phyloP scores from a whole-genome alignment of 2,797 vertebrate species.

The Scolopax rusticola region DNA sequence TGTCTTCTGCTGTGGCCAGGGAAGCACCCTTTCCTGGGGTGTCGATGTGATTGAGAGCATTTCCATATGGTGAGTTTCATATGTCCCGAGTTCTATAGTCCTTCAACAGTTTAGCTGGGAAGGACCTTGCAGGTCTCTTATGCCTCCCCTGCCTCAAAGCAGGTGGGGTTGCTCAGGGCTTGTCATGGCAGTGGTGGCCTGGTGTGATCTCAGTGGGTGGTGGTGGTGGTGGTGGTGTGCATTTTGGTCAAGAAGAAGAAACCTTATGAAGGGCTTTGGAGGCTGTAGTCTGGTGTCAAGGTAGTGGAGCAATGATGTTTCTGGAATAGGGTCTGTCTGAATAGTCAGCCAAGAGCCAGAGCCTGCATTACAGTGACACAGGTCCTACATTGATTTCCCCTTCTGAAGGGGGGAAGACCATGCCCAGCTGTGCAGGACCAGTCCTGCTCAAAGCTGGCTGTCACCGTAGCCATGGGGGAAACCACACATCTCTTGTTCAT shows the following conservation, averaged over 20 bases:
- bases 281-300: neutral
- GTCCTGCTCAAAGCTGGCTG: neutral
- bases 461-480: fast-evolving
- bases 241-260: neutral
- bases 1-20: neutral
- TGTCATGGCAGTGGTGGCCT: neutral
- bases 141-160: neutral
- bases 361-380: too few relatives aligned
- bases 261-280: neutral
- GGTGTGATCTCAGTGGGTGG: neutral
- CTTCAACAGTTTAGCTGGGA: neutral
- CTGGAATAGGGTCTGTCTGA: neutral
- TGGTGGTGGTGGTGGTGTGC: neutral
- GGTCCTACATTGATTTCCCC: neutral
- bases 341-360: neutral
- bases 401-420: neutral
- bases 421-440: neutral
- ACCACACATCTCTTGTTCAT: fast-evolving
- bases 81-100: neutral
- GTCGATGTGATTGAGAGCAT: neutral
- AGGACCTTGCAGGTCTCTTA: neutral
- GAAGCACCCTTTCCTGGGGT: neutral
- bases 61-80: neutral
- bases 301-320: neutral
- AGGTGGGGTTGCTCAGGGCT: neutral